Evolutionary conservation across 1,140 invertebrate genomes (phyloP).

Genomic region (Cyphomyrmex costatus): DNA sequence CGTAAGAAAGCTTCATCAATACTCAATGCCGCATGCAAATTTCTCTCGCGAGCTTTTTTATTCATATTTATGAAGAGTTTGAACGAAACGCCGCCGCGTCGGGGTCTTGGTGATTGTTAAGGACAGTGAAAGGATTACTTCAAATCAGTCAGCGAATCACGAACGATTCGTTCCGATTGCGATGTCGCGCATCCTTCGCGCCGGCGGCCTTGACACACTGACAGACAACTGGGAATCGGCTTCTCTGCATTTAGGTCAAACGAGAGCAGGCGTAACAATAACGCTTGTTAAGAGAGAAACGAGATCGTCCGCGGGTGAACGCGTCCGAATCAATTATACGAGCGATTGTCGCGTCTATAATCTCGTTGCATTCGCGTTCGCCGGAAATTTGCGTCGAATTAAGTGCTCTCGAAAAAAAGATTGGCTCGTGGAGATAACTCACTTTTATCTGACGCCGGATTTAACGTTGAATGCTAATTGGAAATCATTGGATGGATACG

Average conservation of each 20-base stretch:
- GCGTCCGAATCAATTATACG: constrained; percentile 64
- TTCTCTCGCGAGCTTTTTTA: neutral
- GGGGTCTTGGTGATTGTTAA: neutral
- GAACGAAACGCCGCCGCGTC: neutral
- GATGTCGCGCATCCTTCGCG: constrained; percentile 70
- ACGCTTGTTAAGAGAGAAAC: constrained; percentile 73
- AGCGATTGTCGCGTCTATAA: constrained; percentile 37
- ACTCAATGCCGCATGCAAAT: neutral
- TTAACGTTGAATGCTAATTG: constrained; percentile 11
- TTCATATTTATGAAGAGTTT: neutral
- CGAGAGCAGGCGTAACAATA: constrained; percentile 64
- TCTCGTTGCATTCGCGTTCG: constrained; percentile 39
- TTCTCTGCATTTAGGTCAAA: constrained; percentile 68
- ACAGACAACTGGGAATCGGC: constrained; percentile 54
- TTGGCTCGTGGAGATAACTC: constrained; percentile 12
- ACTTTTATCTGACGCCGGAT: neutral
- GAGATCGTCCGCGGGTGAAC: constrained; percentile 56
- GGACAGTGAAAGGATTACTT: constrained; percentile 8
- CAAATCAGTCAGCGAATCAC: constrained; percentile 38
- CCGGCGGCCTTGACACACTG: constrained; percentile 73
- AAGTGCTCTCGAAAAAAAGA: constrained; percentile 12
- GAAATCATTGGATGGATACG: constrained; percentile 38
- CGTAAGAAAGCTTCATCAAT: neutral
- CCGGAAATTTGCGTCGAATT: constrained; percentile 36
- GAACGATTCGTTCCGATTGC: constrained; percentile 60